Percentiles rank a stretch among this genome's conserved stretches.
phyloP scores from a whole-genome alignment of 2,797 vertebrate genomes.

The Bradypodion pumilum region DNA sequence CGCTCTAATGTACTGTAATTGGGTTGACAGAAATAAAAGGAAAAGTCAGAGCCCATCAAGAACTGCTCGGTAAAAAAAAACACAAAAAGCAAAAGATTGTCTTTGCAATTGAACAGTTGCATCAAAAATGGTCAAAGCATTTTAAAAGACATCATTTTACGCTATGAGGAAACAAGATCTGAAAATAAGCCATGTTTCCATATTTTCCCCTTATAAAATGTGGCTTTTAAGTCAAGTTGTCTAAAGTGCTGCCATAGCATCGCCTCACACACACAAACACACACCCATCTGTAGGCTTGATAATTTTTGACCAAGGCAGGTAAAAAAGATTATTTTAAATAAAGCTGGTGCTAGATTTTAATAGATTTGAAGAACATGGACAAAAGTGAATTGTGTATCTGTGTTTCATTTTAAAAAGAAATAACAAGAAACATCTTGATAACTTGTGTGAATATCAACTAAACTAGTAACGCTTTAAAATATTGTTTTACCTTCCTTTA shows the following conservation, averaged over 20 bases:
- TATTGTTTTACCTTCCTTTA: constrained; percentile 41
- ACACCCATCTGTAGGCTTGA: constrained; percentile 25
- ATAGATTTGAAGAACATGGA: constrained; percentile 40
- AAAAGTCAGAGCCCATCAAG: constrained; percentile 86
- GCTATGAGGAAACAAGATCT: constrained; percentile 70
- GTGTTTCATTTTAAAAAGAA: constrained; percentile 9
- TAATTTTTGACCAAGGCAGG: constrained; percentile 58
- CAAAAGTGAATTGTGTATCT: background rate
- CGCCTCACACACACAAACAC: background rate
- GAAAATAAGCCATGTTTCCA: constrained; percentile 73
- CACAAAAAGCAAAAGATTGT: constrained; percentile 71
- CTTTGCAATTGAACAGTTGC: constrained; percentile 75
- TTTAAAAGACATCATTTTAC: constrained; percentile 75
- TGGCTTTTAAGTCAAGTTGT: constrained; percentile 67
- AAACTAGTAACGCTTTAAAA: constrained; percentile 12
- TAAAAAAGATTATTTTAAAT: constrained; percentile 52
- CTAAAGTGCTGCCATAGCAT: constrained; percentile 36
- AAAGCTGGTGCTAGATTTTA: constrained; percentile 38
- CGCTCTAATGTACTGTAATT: constrained; percentile 76
- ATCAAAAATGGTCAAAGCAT: constrained; percentile 76
- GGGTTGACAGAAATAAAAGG: constrained; percentile 87
- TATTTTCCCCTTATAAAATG: constrained; percentile 61
- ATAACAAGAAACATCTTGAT: background rate
- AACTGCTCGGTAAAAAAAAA: constrained; percentile 78
- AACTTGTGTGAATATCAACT: constrained; percentile 22